These are phyloP conservation scores for Melanostoma mellinum DNA, from an alignment of 2,888 invertebrate species.

Conservation along the genomic window DNA sequence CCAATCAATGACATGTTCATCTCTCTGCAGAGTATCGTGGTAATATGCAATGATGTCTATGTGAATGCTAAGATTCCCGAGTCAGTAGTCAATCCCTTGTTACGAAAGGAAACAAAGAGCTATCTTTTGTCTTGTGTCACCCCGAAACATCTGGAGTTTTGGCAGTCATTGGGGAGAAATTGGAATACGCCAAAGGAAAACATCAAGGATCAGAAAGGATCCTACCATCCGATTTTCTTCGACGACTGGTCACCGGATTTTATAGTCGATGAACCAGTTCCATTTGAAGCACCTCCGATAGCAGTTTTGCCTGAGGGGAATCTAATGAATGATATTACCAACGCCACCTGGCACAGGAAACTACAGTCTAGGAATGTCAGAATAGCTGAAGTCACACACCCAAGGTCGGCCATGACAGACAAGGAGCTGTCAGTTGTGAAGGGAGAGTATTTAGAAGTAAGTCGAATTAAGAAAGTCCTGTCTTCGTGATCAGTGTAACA, in stretches of 20 bases:
- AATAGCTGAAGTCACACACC: slow-evolving; percentile 95
- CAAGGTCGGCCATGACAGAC: slow-evolving; percentile 97
- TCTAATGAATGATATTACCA: slow-evolving; percentile 54
- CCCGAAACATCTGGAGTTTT: slow-evolving; percentile 97
- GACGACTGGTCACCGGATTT: slow-evolving; percentile 98
- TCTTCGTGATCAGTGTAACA: too few species aligned
- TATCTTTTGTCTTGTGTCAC: slow-evolving; percentile 96
- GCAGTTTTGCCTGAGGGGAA: slow-evolving; percentile 74
- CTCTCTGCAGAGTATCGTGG: slow-evolving; percentile 97
- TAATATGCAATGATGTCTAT: slow-evolving; percentile 95
- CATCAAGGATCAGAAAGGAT: slow-evolving; percentile 94
- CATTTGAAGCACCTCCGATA: slow-evolving; percentile 80
- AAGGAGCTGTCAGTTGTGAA: slow-evolving; percentile 97
- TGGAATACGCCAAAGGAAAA: slow-evolving; percentile 97
- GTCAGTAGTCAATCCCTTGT: slow-evolving; percentile 93
- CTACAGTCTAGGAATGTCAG: slow-evolving; percentile 87
- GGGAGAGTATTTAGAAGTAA: slow-evolving; percentile 97
- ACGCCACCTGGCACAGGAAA: slow-evolving; percentile 87
- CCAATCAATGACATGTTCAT: slow-evolving; percentile 98
- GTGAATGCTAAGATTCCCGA: slow-evolving; percentile 91
- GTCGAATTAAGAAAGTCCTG: slow-evolving; percentile 48
- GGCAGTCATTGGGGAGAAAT: slow-evolving; percentile 97
- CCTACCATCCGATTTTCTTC: slow-evolving; percentile 97
- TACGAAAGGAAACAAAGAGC: slow-evolving; percentile 95
- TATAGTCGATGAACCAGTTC: slow-evolving; percentile 90